phyloP scores from a whole-genome alignment of 2,113 vertebrate species.

The Callithrix jacchus region DNA sequence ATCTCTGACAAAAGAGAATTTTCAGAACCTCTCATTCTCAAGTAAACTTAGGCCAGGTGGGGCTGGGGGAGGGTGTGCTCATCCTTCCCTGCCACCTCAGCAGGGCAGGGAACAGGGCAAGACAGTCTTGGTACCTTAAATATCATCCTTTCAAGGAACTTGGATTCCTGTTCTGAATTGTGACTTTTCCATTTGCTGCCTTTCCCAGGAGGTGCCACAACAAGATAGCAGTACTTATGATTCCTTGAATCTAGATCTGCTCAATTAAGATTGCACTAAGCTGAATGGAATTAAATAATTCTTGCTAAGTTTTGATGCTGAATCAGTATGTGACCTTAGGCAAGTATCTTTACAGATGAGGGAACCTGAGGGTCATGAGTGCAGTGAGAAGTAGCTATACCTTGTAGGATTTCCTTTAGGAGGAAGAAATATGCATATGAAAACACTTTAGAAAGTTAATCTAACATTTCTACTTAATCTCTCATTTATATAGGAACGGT shows the following conservation, averaged over 20 bases:
- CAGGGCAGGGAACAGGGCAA: neutral
- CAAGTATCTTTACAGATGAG: neutral
- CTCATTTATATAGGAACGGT: neutral
- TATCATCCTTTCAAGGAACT: neutral
- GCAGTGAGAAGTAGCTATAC: neutral
- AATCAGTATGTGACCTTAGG: neutral
- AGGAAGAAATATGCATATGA: neutral
- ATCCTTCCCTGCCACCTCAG: neutral
- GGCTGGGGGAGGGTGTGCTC: neutral
- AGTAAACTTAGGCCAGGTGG: neutral
- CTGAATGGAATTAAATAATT: constrained; percentile 11
- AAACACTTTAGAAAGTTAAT: neutral
- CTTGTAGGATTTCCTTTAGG: neutral
- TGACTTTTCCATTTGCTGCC: neutral
- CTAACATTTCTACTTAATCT: neutral
- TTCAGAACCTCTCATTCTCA: neutral
- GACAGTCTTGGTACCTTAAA: neutral
- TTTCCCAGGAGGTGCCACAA: neutral
- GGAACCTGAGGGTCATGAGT: neutral
- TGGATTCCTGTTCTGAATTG: neutral
- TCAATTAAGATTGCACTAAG: neutral
- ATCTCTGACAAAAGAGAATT: neutral
- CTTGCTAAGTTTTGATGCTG: constrained; percentile 27
- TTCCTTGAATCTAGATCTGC: neutral
- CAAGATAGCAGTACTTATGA: neutral